phyloP scores from a whole-genome alignment of 2,113 vertebrate species.

The Catharus minimus region DNA sequence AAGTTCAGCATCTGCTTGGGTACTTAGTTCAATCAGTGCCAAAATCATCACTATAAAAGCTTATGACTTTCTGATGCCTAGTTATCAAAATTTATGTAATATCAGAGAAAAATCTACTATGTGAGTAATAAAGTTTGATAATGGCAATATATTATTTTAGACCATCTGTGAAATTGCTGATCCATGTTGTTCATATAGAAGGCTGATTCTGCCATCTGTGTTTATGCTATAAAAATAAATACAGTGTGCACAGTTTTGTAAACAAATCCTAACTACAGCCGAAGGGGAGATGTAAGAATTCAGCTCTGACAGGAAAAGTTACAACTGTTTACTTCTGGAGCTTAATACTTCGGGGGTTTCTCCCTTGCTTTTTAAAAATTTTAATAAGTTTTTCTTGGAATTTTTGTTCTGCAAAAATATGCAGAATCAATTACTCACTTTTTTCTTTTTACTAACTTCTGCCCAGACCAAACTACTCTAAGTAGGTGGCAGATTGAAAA shows the following conservation, averaged over 20 bases:
- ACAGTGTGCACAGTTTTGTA: slow-evolving; percentile 36
- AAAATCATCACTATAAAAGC: slow-evolving; percentile 19
- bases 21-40: not conserved
- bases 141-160: slow-evolving; percentile 14
- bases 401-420: not conserved
- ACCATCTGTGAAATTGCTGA: slow-evolving; percentile 52
- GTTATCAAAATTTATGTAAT: slow-evolving; percentile 59
- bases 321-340: slow-evolving; percentile 39
- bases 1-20: slow-evolving; percentile 28
- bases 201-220: slow-evolving; percentile 53
- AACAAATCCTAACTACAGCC: slow-evolving; percentile 30
- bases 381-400: not conserved
- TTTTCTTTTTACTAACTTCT: not conserved
- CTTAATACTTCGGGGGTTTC: not conserved
- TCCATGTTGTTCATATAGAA: slow-evolving; percentile 43
- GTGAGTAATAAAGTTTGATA: slow-evolving; percentile 22
- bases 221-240: slow-evolving; percentile 58
- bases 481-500: not conserved
- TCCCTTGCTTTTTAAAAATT: not conserved
- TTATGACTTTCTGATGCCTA: slow-evolving; percentile 29
- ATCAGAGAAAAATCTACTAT: slow-evolving; percentile 32
- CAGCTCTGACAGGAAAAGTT: slow-evolving; percentile 39
- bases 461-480: not conserved
- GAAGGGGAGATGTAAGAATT: slow-evolving; percentile 29
- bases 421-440: not conserved